Conservation (phyloP, 2,797 vertebrate species). For the Heliangelus exortis region DNA sequence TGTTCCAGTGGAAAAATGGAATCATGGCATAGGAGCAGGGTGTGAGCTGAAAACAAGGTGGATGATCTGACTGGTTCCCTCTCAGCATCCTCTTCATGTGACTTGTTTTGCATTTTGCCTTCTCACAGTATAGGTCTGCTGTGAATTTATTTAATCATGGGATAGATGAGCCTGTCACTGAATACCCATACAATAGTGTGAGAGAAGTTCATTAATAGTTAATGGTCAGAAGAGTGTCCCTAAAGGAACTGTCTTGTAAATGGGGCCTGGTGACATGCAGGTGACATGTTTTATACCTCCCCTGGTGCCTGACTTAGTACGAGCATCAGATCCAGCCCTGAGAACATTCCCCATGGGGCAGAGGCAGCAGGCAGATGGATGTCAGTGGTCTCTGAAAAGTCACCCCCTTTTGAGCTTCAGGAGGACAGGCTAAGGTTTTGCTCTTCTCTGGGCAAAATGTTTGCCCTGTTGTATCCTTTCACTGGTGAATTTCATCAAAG, state of each 20-base stretch:
- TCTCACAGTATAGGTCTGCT: neutral
- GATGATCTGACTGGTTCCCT: neutral
- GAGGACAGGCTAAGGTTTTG: neutral
- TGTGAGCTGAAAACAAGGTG: neutral
- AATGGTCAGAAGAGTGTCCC: constrained; percentile 34
- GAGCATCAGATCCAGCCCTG: neutral
- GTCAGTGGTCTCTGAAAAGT: neutral
- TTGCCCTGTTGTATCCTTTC: neutral
- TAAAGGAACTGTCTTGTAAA: neutral
- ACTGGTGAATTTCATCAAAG: neutral
- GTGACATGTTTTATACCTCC: neutral
- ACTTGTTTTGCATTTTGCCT: neutral
- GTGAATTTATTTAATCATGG: neutral
- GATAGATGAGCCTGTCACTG: neutral
- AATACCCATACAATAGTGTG: neutral
- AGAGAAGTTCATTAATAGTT: constrained; percentile 39
- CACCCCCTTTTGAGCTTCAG: neutral
- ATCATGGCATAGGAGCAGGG: neutral
- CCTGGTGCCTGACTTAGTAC: neutral
- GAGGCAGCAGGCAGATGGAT: neutral
- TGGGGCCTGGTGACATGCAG: neutral
- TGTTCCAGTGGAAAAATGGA: neutral
- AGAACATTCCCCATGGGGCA: neutral
- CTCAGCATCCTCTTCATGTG: neutral
- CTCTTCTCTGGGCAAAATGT: neutral